These are phyloP conservation scores for Dolichopus griseipennis DNA, from an alignment of 2,888 invertebrate species.

Conservation along the genomic window DNA sequence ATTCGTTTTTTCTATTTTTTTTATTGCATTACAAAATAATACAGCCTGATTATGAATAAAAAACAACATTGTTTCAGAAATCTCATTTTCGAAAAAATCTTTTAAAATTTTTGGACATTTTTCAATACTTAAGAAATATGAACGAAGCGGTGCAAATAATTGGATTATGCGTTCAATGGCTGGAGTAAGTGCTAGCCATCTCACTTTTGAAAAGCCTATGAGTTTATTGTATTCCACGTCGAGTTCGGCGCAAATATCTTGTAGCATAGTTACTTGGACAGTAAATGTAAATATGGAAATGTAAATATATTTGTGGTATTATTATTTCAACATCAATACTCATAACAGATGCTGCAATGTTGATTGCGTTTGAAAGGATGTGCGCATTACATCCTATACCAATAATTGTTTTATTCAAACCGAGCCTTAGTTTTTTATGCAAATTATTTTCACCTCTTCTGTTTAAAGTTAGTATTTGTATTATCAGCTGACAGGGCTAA, in stretches of 20 bases:
- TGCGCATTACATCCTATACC: too few species aligned
- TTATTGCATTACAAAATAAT: conserved; percentile 20
- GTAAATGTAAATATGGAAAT: conserved; percentile 11
- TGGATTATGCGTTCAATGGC: conserved; percentile 25
- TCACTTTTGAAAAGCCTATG: conserved; percentile 26
- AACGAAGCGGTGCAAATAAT: conserved; percentile 26
- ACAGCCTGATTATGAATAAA: conserved; percentile 27
- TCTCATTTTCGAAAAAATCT: conserved; percentile 26
- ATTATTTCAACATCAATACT: conserved; percentile 1
- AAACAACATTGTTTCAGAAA: conserved; percentile 25
- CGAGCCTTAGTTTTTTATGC: not conserved
- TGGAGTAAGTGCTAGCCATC: conserved; percentile 27
- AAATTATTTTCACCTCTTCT: not conserved
- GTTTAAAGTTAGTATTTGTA: too few species aligned
- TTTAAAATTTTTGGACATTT: conserved; percentile 28
- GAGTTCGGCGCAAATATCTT: conserved; percentile 25
- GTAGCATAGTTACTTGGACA: conserved; percentile 17
- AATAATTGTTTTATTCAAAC: too few species aligned
- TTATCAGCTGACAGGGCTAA: too few species aligned
- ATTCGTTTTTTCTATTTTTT: conserved; percentile 12
- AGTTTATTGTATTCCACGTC: conserved; percentile 26
- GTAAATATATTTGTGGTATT: conserved; percentile 4
- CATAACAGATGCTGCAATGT: too few species aligned
- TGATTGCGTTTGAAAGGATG: too few species aligned
- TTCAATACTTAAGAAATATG: conserved; percentile 27